phyloP scores from a whole-genome alignment of 2,797 vertebrate genomes.

The Acipenser ruthenus region DNA sequence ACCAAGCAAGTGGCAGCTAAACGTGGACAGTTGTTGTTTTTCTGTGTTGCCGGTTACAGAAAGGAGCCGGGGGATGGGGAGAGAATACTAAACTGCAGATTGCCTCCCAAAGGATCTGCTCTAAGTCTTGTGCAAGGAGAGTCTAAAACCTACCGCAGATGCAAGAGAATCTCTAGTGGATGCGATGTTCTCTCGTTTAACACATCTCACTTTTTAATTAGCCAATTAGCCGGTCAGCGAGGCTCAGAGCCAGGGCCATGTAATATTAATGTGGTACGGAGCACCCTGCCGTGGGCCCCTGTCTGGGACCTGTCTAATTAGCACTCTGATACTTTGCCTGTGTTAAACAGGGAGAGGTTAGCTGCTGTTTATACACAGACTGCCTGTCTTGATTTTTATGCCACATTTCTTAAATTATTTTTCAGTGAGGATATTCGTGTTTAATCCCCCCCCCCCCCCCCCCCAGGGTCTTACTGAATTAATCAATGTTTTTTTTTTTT shows the following conservation, averaged over 20 bases:
- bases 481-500: too few species aligned
- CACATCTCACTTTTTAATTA: constrained; percentile 89
- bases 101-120: constrained; percentile 20
- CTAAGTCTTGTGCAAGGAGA: constrained; percentile 14
- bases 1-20: constrained; percentile 13
- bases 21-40: constrained; percentile 21
- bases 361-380: constrained; percentile 34
- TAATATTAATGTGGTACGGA: constrained; percentile 84
- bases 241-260: constrained; percentile 73
- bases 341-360: constrained; percentile 58
- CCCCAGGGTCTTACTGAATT: too few species aligned
- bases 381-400: constrained; percentile 26
- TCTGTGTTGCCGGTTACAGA: constrained; percentile 11
- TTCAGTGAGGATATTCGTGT: too few species aligned
- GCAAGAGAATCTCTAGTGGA: constrained; percentile 60
- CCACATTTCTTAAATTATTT: neutral
- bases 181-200: constrained; percentile 57
- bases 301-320: constrained; percentile 59
- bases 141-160: constrained; percentile 26
- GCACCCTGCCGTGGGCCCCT: constrained; percentile 39
- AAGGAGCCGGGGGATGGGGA: constrained; percentile 7
- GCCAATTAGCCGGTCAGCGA: constrained; percentile 81
- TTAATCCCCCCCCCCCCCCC: too few species aligned
- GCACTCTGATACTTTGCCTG: constrained; percentile 59
- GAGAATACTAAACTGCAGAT: constrained; percentile 18